Evolutionary conservation across 2,888 invertebrate genomes (phyloP).

Genomic region (Allacma fusca): DNA sequence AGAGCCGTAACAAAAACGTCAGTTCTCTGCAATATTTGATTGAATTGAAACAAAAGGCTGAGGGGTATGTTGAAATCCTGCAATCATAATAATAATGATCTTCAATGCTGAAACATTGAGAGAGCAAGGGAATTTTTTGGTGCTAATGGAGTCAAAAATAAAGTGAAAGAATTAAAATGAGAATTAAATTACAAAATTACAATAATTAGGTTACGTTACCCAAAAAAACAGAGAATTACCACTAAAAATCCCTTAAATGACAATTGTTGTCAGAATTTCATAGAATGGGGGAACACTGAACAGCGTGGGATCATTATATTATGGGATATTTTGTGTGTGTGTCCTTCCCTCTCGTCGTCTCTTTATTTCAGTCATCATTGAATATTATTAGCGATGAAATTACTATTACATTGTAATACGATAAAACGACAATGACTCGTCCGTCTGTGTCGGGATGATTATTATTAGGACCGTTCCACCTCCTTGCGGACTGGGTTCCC

Average conservation of each 20-base stretch:
- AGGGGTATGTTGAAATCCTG: background rate
- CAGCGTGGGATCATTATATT: too few species aligned
- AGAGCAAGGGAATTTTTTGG: too few species aligned
- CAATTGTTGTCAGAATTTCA: background rate
- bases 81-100: background rate
- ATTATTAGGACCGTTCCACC: background rate
- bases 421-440: conserved; percentile 7
- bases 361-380: background rate
- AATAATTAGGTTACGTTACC: background rate
- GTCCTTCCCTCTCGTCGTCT: conserved; percentile 2
- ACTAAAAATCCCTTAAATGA: background rate
- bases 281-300: too few species aligned
- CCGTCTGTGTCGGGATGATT: background rate
- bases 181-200: background rate
- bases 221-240: background rate
- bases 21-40: too few species aligned
- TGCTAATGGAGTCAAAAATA: conserved; percentile 5
- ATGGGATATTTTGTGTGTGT: background rate
- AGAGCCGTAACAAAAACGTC: background rate
- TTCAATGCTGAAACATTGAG: conserved; percentile 2
- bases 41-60: background rate
- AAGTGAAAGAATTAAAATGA: background rate
- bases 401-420: background rate
- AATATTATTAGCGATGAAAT: background rate
- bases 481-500: background rate